These are phyloP conservation scores for Coccyzus lansbergi DNA, from an alignment of 2,797 vertebrate genomes.

Conservation along the genomic window DNA sequence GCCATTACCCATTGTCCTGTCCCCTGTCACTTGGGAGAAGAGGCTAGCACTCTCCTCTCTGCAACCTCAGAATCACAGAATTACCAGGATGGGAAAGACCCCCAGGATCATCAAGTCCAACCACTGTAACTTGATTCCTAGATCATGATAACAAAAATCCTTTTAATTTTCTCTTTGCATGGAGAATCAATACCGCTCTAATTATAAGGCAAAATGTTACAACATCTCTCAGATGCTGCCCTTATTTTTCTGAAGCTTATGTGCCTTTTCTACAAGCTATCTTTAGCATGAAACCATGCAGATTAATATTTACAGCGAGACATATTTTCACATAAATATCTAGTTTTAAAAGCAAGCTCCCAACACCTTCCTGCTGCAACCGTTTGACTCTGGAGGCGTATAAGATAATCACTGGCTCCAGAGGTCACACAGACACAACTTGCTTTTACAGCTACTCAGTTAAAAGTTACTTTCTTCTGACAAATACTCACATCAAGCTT, in stretches of 20 bases:
- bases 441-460: neutral
- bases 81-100: too few relatives aligned
- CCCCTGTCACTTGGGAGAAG: too few relatives aligned
- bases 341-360: neutral
- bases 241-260: neutral
- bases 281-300: neutral
- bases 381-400: neutral
- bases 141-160: neutral
- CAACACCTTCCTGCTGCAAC: neutral
- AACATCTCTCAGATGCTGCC: neutral
- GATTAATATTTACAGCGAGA: neutral
- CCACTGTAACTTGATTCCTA: neutral
- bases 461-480: neutral
- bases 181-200: neutral
- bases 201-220: neutral
- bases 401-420: accelerated
- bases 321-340: neutral
- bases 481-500: neutral
- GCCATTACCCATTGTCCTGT: too few relatives aligned
- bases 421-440: neutral
- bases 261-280: neutral
- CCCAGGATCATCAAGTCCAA: too few relatives aligned
- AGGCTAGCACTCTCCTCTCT: too few relatives aligned
- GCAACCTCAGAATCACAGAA: too few relatives aligned
- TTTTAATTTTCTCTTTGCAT: neutral